Percentiles rank a stretch among this genome's conserved stretches.
These are phyloP conservation scores for Oenanthe melanoleuca DNA, from an alignment of 2,113 vertebrate species.

Conservation along the genomic window DNA sequence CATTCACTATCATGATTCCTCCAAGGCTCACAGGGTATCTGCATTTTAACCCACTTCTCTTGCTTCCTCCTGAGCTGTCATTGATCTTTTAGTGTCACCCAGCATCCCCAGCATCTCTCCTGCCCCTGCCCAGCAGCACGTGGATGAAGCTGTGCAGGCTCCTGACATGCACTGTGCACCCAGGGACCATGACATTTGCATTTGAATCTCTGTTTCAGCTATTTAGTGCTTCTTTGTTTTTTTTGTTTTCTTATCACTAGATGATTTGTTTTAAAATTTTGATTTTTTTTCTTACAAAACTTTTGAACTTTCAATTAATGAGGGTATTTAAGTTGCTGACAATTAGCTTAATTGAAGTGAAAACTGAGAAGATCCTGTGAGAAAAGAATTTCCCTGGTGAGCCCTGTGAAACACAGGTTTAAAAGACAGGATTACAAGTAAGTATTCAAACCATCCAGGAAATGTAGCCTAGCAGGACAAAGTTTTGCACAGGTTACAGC, in stretches of 20 bases:
- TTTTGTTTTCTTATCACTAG: neutral
- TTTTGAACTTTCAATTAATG: neutral
- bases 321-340: neutral
- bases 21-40: neutral
- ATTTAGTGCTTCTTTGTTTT: neutral
- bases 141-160: neutral
- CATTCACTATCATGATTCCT: neutral
- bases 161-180: neutral
- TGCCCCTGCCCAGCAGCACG: neutral
- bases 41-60: conserved; percentile 23
- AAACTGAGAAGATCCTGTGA: neutral
- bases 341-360: conserved; percentile 36
- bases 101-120: neutral
- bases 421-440: conserved; percentile 5
- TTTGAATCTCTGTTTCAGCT: neutral
- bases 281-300: neutral
- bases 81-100: neutral
- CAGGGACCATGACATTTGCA: neutral
- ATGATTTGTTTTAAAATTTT: neutral
- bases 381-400: neutral
- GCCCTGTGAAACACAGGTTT: neutral
- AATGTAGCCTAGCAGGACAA: neutral
- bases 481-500: neutral
- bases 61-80: neutral
- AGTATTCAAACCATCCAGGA: neutral